Percentiles rank a stretch among this genome's conserved stretches.
phyloP scores from a whole-genome alignment of 2,888 invertebrate genomes.

The Drosophila nr. perissopoda region DNA sequence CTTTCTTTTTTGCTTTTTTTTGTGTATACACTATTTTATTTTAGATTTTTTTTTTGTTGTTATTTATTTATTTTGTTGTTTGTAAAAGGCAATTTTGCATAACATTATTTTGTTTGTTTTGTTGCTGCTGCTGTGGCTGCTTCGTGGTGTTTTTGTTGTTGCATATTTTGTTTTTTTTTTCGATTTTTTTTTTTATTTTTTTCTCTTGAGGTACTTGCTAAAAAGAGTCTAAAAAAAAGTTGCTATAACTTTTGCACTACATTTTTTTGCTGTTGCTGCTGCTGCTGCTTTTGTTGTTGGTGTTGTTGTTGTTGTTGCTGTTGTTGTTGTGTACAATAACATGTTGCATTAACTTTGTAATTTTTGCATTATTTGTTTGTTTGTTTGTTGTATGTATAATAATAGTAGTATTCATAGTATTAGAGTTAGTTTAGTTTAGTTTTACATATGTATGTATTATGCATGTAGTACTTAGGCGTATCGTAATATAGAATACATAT shows the following conservation, averaged over 20 bases:
- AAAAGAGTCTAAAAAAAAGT: conserved; percentile 69
- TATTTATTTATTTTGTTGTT: conserved; percentile 25
- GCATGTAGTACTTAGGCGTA: conserved; percentile 35
- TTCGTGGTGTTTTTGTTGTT: conserved; percentile 44
- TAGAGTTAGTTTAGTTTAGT: conserved; percentile 40
- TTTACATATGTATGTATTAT: conserved; percentile 36
- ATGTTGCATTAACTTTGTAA: conserved; percentile 28
- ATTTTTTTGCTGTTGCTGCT: conserved; percentile 33
- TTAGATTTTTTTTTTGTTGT: conserved; percentile 17
- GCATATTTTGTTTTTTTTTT: conserved; percentile 25
- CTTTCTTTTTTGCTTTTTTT: neutral
- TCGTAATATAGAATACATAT: conserved; percentile 25
- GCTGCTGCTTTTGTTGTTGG: conserved; percentile 11
- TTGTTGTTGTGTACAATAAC: conserved; percentile 31
- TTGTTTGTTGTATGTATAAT: conserved; percentile 20
- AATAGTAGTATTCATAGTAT: conserved; percentile 19
- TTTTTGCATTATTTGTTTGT: conserved; percentile 33
- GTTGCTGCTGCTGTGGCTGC: conserved; percentile 29
- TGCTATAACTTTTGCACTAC: conserved; percentile 57
- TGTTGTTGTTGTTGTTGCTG: conserved; percentile 22
- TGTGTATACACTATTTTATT: conserved; percentile 31
- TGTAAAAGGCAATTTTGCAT: conserved; percentile 60
- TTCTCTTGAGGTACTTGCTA: conserved; percentile 71
- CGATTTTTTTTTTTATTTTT: conserved; percentile 24
- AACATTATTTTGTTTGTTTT: conserved; percentile 46